phyloP scores from a whole-genome alignment of 2,888 invertebrate species.

The Eurytoma californica region DNA sequence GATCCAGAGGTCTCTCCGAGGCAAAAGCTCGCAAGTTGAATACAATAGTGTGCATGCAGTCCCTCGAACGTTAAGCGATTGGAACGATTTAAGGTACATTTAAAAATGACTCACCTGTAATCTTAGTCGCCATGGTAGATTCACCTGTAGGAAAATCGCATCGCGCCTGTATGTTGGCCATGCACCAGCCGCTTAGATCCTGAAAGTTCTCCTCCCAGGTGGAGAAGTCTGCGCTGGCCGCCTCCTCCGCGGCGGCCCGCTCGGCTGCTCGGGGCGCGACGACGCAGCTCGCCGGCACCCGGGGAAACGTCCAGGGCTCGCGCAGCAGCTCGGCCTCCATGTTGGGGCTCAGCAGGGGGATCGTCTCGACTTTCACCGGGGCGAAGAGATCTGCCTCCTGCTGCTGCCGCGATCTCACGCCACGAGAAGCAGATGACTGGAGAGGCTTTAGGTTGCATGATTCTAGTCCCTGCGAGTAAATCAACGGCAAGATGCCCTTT shows the following conservation, averaged over 20 bases:
- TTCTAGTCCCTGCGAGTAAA: conserved; percentile 61
- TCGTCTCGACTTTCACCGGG: conserved; percentile 62
- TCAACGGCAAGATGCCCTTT: background rate
- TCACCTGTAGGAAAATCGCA: conserved; percentile 73
- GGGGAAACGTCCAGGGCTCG: conserved; percentile 56
- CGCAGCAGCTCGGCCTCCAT: conserved; percentile 65
- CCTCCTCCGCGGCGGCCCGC: background rate
- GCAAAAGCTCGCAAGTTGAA: too few relatives aligned
- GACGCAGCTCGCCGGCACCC: conserved; percentile 20
- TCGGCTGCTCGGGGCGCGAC: background rate
- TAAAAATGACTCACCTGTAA: conserved; percentile 65
- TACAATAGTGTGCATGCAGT: too few relatives aligned
- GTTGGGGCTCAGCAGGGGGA: conserved; percentile 65
- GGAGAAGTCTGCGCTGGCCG: conserved; percentile 53
- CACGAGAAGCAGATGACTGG: conserved; percentile 71
- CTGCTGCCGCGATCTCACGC: conserved; percentile 70
- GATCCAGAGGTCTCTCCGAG: too few relatives aligned
- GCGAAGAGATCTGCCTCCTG: conserved; percentile 58
- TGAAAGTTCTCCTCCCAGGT: conserved; percentile 81
- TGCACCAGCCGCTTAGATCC: conserved; percentile 81
- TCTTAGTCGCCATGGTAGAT: conserved; percentile 64
- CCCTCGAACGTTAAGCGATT: too few relatives aligned
- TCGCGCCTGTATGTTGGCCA: conserved; percentile 64
- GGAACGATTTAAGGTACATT: background rate
- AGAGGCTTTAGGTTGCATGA: conserved; percentile 68